Conservation (phyloP, 2,888 invertebrate genomes). For the Coelinius sp. region DNA sequence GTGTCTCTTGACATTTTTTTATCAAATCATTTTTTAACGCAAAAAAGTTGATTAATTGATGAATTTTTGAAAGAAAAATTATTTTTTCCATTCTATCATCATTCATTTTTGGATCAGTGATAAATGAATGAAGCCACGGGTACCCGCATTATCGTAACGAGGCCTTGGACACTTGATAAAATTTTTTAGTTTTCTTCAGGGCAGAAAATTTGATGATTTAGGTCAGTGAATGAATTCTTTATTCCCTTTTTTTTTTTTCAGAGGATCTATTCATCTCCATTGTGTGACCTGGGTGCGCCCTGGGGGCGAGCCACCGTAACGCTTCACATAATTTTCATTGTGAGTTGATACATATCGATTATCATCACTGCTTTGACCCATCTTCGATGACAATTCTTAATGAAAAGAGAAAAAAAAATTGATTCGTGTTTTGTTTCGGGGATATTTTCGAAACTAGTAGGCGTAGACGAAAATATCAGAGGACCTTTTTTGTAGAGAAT, state of each 20-base stretch:
- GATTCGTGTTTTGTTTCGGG: too few species aligned
- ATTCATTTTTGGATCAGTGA: background rate
- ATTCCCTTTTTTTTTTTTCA: background rate
- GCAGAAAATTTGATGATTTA: background rate
- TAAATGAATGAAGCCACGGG: conserved; percentile 3
- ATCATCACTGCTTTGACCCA: background rate
- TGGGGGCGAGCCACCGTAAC: conserved; percentile 54
- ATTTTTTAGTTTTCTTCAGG: background rate
- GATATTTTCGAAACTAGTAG: too few species aligned
- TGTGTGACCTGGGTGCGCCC: conserved; percentile 49
- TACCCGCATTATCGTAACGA: background rate
- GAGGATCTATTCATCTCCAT: conserved; percentile 38
- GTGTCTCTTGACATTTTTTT: background rate
- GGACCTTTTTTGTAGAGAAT: too few species aligned
- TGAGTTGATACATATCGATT: conserved; percentile 37
- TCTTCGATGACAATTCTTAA: background rate
- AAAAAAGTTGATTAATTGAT: background rate
- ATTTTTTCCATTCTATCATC: background rate
- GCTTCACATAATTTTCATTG: conserved; percentile 58
- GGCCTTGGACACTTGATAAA: background rate
- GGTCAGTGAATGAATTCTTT: background rate
- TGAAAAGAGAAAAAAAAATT: too few species aligned
- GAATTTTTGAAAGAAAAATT: background rate
- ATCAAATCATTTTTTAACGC: background rate
- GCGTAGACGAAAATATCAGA: too few species aligned